phyloP scores from a whole-genome alignment of 2,797 vertebrate genomes.

The Myoxocephalus aenaeus region DNA sequence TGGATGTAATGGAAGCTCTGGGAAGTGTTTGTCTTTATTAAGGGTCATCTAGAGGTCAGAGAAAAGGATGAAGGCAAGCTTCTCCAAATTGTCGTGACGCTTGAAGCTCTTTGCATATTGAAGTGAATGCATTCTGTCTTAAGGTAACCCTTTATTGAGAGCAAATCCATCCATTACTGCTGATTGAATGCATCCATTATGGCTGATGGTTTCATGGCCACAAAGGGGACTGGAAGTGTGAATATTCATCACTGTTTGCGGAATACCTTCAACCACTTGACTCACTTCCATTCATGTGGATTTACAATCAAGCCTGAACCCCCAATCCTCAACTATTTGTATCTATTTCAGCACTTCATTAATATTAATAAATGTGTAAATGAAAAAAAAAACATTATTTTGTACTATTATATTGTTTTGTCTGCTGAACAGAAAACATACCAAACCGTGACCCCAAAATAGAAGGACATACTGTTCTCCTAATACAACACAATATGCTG shows the following conservation, averaged over 20 bases:
- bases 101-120: conserved; percentile 21
- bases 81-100: background rate
- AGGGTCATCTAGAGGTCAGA: conserved; percentile 41
- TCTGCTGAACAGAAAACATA: too few relatives aligned
- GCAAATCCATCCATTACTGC: conserved; percentile 27
- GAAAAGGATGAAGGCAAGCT: conserved; percentile 3
- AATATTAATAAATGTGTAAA: too few relatives aligned
- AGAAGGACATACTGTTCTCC: background rate
- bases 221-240: background rate
- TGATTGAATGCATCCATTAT: conserved; percentile 53
- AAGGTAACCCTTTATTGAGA: conserved; percentile 32
- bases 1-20: conserved; percentile 6
- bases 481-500: background rate
- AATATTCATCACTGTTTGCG: background rate
- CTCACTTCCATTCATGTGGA: background rate
- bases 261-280: conserved; percentile 2
- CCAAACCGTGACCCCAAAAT: too few relatives aligned
- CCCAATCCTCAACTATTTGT: background rate
- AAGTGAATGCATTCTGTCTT: conserved; percentile 41
- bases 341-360: background rate
- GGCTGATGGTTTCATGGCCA: conserved; percentile 4
- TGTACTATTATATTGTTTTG: too few relatives aligned
- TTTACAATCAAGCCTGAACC: background rate
- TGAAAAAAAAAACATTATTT: too few relatives aligned
- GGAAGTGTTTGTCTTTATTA: conserved; percentile 14